A percentile compares a stretch with the other conserved stretches of the same genome.
phyloP scores from a whole-genome alignment of 2,888 invertebrate genomes.

The Platycheirus rosarum region DNA sequence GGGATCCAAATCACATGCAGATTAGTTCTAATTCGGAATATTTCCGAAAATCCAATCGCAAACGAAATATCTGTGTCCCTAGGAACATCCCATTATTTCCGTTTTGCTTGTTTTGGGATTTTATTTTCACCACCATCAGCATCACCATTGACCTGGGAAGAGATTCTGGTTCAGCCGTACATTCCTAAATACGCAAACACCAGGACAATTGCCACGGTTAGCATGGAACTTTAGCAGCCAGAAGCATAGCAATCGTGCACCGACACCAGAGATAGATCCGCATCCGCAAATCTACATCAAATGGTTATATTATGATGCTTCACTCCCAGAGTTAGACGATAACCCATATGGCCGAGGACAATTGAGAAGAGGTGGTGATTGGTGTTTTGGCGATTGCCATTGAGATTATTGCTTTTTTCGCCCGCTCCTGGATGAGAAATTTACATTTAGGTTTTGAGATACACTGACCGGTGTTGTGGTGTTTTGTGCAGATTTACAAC shows the following conservation, averaged over 20 bases:
- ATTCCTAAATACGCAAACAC: constrained; percentile 57
- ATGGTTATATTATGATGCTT: constrained; percentile 73
- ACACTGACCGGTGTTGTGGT: constrained; percentile 48
- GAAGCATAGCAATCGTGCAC: constrained; percentile 11
- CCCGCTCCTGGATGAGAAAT: constrained; percentile 31
- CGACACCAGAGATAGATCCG: constrained; percentile 60
- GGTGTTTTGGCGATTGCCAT: constrained; percentile 67
- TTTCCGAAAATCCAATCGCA: constrained; percentile 71
- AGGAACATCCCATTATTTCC: constrained; percentile 71
- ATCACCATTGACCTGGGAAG: background rate
- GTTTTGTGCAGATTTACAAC: constrained; percentile 67
- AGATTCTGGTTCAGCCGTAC: constrained; percentile 50
- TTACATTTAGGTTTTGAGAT: constrained; percentile 58
- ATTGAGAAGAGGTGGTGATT: constrained; percentile 66
- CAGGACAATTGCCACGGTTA: constrained; percentile 57
- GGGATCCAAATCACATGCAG: constrained; percentile 72
- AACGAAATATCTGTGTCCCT: constrained; percentile 68
- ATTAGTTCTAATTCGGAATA: constrained; percentile 73
- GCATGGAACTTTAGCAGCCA: constrained; percentile 10
- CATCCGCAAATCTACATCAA: constrained; percentile 74
- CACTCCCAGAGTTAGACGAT: constrained; percentile 21
- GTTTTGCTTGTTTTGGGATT: constrained; percentile 67
- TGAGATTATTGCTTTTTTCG: constrained; percentile 64
- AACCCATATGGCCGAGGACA: constrained; percentile 47
- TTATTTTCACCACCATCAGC: constrained; percentile 10